Evolutionary conservation across 2,113 vertebrate species (phyloP), one percentile per base, ranked within the genome.

Genomic region (Catharus minimus): DNA sequence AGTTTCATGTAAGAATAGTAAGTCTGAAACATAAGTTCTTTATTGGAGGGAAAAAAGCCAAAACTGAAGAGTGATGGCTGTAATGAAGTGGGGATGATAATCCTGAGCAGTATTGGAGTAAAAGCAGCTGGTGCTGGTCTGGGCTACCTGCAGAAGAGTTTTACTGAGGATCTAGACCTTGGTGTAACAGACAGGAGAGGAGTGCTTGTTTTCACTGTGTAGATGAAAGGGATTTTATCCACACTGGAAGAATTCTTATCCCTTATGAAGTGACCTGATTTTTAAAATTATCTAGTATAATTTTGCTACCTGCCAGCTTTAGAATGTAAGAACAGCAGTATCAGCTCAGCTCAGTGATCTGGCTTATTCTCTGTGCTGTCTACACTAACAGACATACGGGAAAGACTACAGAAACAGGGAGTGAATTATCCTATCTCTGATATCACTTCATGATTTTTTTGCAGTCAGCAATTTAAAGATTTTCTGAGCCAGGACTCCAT

Each of bases 241-340:
- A 13, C 44, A 15, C 10, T 38, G 38, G 19, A 64, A 80, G 43
- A 79, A 78, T 81, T 68, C 49, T 86, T 86, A 53, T 55, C 30
- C 20, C 17, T 82, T 39, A 24, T 81, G 47, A 80, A 90, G 86
- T 78, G 61, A 91, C 75, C 79, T 88, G 79, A 69, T 92, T 83
- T 92, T 94, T 85, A 7, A 77, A 96, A 74, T 88, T 73, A 77
- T 66, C 68, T 92, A 36, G 15, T 60, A 32, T 5, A 23, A 67
- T 81, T 86, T 74, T 90, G 33, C 27, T 88, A 60, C 61, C 82
- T 93, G 30, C 16, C 39, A 74, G 39, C 16, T 80, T 92, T 62
- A 77, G 50, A 92, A 58, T 1, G 1, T 62, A 69, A 73, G 58
- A 92, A 47, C 72, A 86, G 52, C 56, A 55, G 60, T 58, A 64